Evolutionary conservation across 1,140 invertebrate species (phyloP), one percentile per base, ranked within the genome.

Genomic region (Hyphantria cunea): DNA sequence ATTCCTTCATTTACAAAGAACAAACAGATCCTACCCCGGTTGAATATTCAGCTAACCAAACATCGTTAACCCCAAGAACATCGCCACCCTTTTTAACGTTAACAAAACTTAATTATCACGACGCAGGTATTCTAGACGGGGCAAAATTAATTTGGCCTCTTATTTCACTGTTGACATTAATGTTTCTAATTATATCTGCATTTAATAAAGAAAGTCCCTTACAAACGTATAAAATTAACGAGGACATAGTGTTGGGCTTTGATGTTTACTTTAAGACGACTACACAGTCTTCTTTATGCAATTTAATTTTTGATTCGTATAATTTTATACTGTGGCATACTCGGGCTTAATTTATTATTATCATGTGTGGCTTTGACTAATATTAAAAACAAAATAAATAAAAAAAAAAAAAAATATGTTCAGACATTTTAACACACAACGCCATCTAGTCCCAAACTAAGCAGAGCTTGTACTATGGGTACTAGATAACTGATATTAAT

Each of bases 161-260:
- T 58, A 58, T 58, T 58, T 58, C 47, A 58, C 45, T 58, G 55
- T 49, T 58, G 55, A 58, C 55, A 41, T 72, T 66, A 55, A 72
- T 72, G 64, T 71, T 70, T 63, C 66, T 68, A 68, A 74, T 70
- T 74, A 70, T 61, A 69, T 62, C 41, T 63, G 49, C 61, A 39
- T 64, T 55, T 74, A 74, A 70, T 59, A 74, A 70, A 71, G 68
- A 67, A 67, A 64, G 66, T 37, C 73, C 69, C 55, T 48, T 74
- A 68, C 70, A 74, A 79, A 72, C 70, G 62, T 68, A 68, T 70
- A 64, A 72, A 78, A 80, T 80, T 73, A 75, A 66, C 69, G 42
- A 47, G 17, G 45, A 37, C 33, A 8, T 44, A 58, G 55, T 48
- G 55, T 33, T 58, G 45, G 13, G 55, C 15, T 7, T 44, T 44